Evolutionary conservation across 2,888 invertebrate species (phyloP).

Genomic region (Sussaba pulchella): DNA sequence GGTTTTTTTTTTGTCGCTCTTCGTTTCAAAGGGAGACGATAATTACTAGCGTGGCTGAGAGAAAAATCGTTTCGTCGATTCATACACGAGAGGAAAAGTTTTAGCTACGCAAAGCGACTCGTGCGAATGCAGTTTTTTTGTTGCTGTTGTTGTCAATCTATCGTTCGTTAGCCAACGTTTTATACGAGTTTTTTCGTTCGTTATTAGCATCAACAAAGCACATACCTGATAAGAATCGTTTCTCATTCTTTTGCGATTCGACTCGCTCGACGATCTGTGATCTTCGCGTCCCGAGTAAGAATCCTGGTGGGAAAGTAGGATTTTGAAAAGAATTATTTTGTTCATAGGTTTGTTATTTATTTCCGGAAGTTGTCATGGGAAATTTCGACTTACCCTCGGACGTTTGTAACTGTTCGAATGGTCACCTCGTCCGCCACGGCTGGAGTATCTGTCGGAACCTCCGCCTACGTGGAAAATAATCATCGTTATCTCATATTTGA

Average conservation of each 20-base stretch:
- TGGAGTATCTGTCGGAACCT: conserved; percentile 80
- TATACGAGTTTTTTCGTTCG: background rate
- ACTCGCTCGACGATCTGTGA: conserved; percentile 81
- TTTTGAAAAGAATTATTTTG: background rate
- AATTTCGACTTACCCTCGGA: conserved; percentile 79
- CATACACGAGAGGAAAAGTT: background rate
- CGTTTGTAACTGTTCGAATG: conserved; percentile 81
- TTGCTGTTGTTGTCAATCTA: conserved; percentile 28
- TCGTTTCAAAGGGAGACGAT: background rate
- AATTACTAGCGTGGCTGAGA: background rate
- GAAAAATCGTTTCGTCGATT: conserved; percentile 17
- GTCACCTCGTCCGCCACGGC: conserved; percentile 80
- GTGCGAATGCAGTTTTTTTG: conserved; percentile 24
- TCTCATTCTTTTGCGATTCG: conserved; percentile 80
- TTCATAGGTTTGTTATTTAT: background rate
- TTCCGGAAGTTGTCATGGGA: too few relatives aligned
- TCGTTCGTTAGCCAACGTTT: conserved; percentile 15
- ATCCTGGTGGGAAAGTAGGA: conserved; percentile 71
- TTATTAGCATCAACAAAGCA: conserved; percentile 39
- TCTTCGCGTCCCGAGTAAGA: conserved; percentile 81
- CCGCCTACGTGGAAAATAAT: conserved; percentile 65
- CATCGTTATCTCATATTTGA: background rate
- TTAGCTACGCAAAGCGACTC: conserved; percentile 15
- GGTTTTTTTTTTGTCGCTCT: background rate
- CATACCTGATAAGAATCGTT: conserved; percentile 82